Evolutionary conservation across 2,113 vertebrate species (phyloP).

Genomic region (Oenanthe melanoleuca): DNA sequence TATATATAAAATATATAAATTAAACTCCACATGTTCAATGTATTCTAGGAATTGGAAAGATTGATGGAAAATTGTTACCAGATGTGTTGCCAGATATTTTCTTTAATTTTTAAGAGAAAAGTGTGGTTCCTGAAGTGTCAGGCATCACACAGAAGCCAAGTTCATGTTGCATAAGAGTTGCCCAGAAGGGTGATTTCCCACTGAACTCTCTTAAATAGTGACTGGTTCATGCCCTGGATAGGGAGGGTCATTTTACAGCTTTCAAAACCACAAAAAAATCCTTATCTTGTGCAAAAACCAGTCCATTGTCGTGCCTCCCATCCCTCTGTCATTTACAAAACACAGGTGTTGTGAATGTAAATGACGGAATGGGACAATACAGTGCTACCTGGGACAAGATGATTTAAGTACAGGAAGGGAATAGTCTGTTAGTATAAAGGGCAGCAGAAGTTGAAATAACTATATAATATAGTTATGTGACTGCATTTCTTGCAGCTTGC

Average conservation of each 20-base stretch:
- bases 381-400: neutral
- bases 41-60: neutral
- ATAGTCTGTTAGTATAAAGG: neutral
- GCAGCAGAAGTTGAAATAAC: neutral
- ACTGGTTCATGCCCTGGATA: neutral
- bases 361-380: neutral
- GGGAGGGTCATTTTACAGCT: neutral
- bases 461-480: neutral
- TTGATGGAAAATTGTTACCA: neutral
- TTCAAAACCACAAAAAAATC: neutral
- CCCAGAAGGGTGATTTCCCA: neutral
- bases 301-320: neutral
- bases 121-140: neutral
- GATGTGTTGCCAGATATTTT: neutral
- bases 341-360: neutral
- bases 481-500: neutral
- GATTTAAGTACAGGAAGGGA: neutral
- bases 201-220: rapidly evolving
- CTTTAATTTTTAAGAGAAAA: neutral
- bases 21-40: neutral
- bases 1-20: no score
- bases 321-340: neutral
- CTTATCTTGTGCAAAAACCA: neutral
- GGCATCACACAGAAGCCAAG: neutral
- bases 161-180: neutral